A percentile compares a stretch with the other conserved stretches of the same genome.
Evolutionary conservation across 2,888 invertebrate genomes (phyloP).

Genomic region (Smittia aterrima): DNA sequence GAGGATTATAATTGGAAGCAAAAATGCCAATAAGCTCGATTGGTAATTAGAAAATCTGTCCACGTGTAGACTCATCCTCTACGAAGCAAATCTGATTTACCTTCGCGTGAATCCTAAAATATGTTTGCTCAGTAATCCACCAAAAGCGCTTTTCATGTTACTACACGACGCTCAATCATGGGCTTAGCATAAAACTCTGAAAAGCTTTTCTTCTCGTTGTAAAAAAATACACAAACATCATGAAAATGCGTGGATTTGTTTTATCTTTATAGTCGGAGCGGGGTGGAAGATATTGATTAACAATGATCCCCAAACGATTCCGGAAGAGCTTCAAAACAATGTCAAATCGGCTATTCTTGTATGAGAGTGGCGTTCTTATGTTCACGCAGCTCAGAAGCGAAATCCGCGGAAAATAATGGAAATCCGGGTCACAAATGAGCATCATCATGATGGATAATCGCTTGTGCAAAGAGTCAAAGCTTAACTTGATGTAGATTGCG

Average conservation of each 20-base stretch:
- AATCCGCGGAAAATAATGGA: background rate
- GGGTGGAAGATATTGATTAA: background rate
- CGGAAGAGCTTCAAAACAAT: background rate
- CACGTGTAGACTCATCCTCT: background rate
- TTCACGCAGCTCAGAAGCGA: background rate
- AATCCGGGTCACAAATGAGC: slow-evolving; percentile 10
- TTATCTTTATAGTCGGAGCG: background rate
- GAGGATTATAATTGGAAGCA: background rate
- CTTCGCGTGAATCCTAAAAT: background rate
- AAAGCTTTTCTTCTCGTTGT: no score
- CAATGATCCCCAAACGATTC: background rate
- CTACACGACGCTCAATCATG: background rate
- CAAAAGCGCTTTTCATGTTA: background rate
- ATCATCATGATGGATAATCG: background rate
- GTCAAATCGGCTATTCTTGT: background rate
- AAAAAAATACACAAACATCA: no score
- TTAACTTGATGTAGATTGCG: background rate
- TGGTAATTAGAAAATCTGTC: background rate
- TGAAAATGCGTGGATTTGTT: background rate
- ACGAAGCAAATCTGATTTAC: no score
- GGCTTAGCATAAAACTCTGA: background rate
- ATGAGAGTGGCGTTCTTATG: background rate
- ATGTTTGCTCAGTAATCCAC: background rate
- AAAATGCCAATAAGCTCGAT: background rate
- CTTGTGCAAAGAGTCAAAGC: background rate